phyloP scores from a whole-genome alignment of 2,797 vertebrate species.

The Artibeus jamaicensis region DNA sequence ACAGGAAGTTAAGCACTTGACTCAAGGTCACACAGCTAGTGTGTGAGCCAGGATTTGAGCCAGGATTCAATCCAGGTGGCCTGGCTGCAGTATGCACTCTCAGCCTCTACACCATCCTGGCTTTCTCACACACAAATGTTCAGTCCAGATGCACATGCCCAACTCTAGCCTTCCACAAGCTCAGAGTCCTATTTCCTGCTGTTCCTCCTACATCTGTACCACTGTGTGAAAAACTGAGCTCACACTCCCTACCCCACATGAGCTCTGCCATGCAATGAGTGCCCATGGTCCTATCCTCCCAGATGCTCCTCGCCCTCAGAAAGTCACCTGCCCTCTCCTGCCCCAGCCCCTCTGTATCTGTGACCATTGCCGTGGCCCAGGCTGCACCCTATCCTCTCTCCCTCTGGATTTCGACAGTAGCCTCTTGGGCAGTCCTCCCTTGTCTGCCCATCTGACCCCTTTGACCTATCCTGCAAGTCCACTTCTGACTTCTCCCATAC shows the following conservation, averaged over 20 bases:
- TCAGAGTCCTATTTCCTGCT: background rate
- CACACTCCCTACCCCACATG: background rate
- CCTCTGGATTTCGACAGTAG: too few species aligned
- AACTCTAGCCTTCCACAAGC: background rate
- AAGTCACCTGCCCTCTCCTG: background rate
- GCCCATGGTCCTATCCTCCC: too few species aligned
- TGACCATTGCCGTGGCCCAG: background rate
- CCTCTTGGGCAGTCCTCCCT: background rate
- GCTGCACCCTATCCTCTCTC: background rate
- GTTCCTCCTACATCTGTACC: background rate
- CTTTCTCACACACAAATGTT: background rate
- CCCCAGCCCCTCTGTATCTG: background rate
- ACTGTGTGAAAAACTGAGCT: background rate
- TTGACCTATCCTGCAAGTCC: background rate
- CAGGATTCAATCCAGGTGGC: background rate
- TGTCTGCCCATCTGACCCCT: background rate
- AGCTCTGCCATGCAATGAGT: background rate
- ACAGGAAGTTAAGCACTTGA: conserved; percentile 6
- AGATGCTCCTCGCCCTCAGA: background rate
- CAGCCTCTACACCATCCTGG: fast-evolving
- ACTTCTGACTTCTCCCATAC: background rate
- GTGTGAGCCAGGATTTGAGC: background rate
- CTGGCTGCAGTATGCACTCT: background rate
- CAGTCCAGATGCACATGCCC: background rate
- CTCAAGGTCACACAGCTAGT: background rate